Evolutionary conservation across 2,888 invertebrate genomes (phyloP), one percentile per base, ranked within the genome.

Genomic region (Polydrusus pterygomalis): DNA sequence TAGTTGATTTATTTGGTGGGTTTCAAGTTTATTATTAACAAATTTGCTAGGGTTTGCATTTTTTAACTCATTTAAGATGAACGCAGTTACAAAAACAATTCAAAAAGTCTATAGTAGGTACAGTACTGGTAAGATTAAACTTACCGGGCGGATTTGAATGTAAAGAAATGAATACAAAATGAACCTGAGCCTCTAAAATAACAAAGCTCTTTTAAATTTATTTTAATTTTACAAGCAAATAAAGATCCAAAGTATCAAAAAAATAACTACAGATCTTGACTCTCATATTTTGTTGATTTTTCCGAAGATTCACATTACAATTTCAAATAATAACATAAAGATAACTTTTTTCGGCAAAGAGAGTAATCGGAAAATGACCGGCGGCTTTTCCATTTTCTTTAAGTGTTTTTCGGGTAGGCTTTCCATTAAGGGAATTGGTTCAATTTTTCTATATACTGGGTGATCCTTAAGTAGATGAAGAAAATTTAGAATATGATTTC

Each of bases 331-430:
- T 38, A 45, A 25, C 45, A 25, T 20, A 45, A 45, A 63, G 34
- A 63, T 45, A 45, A 45, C 45, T 20, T 43, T 63, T 43, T 13
- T 10, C 63, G 45, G 45, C 43, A 63, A 20, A 20, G 1, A 63
- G 43, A 43, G 63, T 25, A 6, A 45, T 25, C 15, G 63, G 63
- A 45, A 63, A 63, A 18, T 63, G 63, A 45, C 45, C 20, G 17
- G 43, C 47, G 63, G 63, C 13, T 45, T 45, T 63, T 63, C 63
- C 18, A 63, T 63, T 63, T 63, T 13, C 63, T 18, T 45, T 63
- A 45, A 63, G 63, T 63, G 63, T 63, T 63, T 63, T 45, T 63
- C 45, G 45, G 45, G 43, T 63, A 63, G 63, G 25, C 17, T 63
- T 5, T 60, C 60, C 11, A 34, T 60, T 40, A 25, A 25, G 25